A percentile compares a stretch with the other conserved stretches of the same genome.
phyloP scores from a whole-genome alignment of 2,113 vertebrate genomes.

The Pollachius pollachius region DNA sequence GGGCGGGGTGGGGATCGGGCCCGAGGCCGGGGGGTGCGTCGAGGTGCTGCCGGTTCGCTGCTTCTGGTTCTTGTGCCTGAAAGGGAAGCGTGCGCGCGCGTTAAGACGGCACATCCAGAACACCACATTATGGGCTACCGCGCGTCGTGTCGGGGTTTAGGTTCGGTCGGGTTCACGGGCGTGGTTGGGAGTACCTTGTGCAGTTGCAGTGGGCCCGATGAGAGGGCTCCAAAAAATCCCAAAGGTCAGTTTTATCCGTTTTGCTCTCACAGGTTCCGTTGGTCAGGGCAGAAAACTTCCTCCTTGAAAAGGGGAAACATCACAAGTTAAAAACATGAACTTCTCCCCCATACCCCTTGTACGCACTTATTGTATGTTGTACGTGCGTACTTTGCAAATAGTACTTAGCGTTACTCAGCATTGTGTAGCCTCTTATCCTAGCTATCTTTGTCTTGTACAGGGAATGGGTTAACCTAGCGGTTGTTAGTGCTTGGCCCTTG shows the following conservation, averaged over 20 bases:
- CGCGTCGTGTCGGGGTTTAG: too few species aligned
- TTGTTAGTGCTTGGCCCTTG: too few species aligned
- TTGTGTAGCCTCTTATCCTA: too few species aligned
- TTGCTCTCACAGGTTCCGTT: slow-evolving; percentile 88
- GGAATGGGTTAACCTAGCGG: too few species aligned
- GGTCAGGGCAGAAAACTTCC: slow-evolving; percentile 88
- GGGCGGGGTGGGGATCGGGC: slow-evolving; percentile 81
- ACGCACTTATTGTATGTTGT: too few species aligned
- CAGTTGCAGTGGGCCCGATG: slow-evolving; percentile 90
- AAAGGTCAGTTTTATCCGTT: slow-evolving; percentile 82
- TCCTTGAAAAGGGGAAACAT: slow-evolving; percentile 66
- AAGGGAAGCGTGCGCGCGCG: neutral
- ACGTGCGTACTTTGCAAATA: too few species aligned
- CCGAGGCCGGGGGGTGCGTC: slow-evolving; percentile 83
- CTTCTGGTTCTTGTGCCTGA: slow-evolving; percentile 91
- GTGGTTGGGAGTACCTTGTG: slow-evolving; percentile 75
- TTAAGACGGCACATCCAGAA: neutral
- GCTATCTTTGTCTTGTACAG: too few species aligned
- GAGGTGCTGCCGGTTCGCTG: slow-evolving; percentile 83
- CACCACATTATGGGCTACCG: too few species aligned
- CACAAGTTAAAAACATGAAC: too few species aligned
- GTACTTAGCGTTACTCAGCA: too few species aligned
- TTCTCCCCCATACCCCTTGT: too few species aligned
- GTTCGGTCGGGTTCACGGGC: too few species aligned
- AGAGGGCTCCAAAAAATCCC: slow-evolving; percentile 92